These are phyloP conservation scores for Spodoptera frugiperda DNA, from an alignment of 1,140 invertebrate genomes.

Conservation along the genomic window DNA sequence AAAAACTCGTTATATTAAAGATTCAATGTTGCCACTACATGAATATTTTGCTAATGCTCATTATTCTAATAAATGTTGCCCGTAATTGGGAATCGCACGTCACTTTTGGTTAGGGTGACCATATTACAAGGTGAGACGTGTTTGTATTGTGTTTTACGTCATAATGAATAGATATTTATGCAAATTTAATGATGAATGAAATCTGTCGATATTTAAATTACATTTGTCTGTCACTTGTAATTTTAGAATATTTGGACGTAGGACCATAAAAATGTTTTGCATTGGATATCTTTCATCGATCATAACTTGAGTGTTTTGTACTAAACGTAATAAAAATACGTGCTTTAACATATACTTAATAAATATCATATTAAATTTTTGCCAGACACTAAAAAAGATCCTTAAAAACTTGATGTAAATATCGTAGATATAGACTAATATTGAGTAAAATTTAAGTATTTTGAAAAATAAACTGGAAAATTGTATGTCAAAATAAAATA, in stretches of 20 bases:
- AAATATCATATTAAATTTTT: no score
- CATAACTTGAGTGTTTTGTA: no score
- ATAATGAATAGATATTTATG: slow-evolving; percentile 12
- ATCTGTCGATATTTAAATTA: background rate
- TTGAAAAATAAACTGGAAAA: no score
- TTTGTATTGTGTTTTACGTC: slow-evolving; percentile 8
- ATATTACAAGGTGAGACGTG: slow-evolving; percentile 41
- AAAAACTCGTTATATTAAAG: slow-evolving; percentile 57
- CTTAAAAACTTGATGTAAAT: no score
- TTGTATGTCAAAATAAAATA: no score
- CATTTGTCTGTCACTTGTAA: background rate
- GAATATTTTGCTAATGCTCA: slow-evolving; percentile 73
- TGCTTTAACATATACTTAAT: no score
- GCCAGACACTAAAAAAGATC: no score
- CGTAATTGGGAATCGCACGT: slow-evolving; percentile 71
- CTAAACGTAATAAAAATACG: no score
- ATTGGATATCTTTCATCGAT: no score
- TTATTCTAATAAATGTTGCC: slow-evolving; percentile 74
- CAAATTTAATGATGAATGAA: slow-evolving; percentile 38
- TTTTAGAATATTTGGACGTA: background rate
- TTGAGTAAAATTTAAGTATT: no score
- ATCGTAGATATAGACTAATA: no score
- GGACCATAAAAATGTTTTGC: no score
- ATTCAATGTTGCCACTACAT: slow-evolving; percentile 66
- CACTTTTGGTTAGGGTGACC: slow-evolving; percentile 68